Percentiles rank a stretch among this genome's conserved stretches.
Conservation (phyloP, 2,797 vertebrate species). For the Morus bassanus region DNA sequence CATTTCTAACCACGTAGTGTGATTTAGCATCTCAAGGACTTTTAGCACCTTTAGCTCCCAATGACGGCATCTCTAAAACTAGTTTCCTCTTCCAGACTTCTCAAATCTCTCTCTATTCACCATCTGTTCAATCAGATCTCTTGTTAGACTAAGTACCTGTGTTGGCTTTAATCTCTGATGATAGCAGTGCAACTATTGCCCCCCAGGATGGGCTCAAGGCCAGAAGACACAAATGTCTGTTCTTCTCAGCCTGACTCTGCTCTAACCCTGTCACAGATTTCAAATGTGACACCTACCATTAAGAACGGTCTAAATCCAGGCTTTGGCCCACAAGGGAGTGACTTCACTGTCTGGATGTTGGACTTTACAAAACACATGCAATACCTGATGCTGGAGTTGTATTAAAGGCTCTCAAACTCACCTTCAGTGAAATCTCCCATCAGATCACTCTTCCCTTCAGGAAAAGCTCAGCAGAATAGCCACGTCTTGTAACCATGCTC, state of each 20-base stretch:
- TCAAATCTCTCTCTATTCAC: background rate
- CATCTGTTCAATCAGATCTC: slow-evolving; percentile 39
- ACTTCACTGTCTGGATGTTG: background rate
- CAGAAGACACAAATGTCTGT: slow-evolving; percentile 14
- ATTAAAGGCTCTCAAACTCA: background rate
- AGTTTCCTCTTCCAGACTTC: slow-evolving; percentile 5
- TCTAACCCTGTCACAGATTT: background rate
- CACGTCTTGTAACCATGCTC: background rate
- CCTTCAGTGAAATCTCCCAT: background rate
- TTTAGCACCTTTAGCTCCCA: background rate
- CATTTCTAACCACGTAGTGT: background rate
- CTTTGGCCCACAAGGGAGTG: background rate
- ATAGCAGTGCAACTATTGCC: background rate
- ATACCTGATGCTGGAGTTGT: background rate
- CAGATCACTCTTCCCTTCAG: background rate
- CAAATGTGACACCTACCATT: background rate
- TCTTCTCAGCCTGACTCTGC: background rate
- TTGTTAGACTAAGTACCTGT: slow-evolving; percentile 32
- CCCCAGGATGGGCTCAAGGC: slow-evolving; percentile 8
- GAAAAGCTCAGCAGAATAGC: background rate
- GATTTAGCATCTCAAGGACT: background rate
- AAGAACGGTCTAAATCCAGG: background rate
- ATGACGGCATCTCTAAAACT: background rate
- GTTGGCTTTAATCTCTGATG: slow-evolving; percentile 8
- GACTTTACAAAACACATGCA: background rate